Evolutionary conservation across 2,113 vertebrate genomes (phyloP).

Genomic region (Centropus unirufus): DNA sequence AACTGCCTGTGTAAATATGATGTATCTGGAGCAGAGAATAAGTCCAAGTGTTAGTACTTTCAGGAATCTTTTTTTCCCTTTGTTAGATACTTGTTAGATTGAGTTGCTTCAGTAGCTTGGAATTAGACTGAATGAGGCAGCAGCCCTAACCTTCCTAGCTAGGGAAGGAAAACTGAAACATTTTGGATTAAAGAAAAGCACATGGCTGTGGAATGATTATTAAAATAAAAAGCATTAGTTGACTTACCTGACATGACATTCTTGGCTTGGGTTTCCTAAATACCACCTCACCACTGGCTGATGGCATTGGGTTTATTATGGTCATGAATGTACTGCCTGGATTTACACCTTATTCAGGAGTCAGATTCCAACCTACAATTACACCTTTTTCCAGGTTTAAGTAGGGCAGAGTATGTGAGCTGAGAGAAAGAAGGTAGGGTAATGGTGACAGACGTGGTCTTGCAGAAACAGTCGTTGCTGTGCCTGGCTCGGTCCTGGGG

Average conservation of each 20-base stretch:
- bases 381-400: not conserved
- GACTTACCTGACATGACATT: not conserved
- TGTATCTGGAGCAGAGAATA: not conserved
- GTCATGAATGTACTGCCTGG: not conserved
- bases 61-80: not conserved
- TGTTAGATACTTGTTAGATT: not conserved
- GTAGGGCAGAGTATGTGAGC: not conserved
- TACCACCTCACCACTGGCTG: not conserved
- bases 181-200: not conserved
- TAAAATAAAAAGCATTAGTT: not conserved
- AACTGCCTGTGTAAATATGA: not conserved
- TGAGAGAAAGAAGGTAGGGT: not conserved
- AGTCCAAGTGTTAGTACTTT: not conserved
- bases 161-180: not conserved
- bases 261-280: not conserved
- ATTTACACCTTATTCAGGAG: not conserved
- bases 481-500: not conserved
- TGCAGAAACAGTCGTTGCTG: fast-evolving
- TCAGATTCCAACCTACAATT: not conserved
- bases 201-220: fast-evolving
- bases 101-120: not conserved
- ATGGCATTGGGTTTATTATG: not conserved
- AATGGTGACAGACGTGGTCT: not conserved
- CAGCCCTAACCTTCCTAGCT: not conserved
- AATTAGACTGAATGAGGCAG: not conserved